These are phyloP conservation scores for Hypotaenidia okinawae DNA, from an alignment of 2,797 vertebrate genomes.

Conservation along the genomic window DNA sequence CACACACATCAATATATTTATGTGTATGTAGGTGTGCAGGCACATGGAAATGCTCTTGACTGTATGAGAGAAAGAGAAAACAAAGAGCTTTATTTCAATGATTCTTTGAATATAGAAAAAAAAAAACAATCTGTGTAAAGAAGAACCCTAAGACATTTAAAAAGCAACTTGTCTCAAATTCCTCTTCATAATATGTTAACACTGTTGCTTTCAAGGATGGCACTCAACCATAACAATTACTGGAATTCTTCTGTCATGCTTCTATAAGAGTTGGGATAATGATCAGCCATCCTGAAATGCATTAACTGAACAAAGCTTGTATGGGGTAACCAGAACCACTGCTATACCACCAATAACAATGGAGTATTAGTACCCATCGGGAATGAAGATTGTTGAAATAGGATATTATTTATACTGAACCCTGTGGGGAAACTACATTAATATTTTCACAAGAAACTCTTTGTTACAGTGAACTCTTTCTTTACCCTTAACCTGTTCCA, in stretches of 20 bases:
- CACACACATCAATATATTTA: too few species aligned
- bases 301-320: not conserved
- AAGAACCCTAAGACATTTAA: not conserved
- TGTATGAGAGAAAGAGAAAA: not conserved
- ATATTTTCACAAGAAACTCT: not conserved
- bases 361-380: not conserved
- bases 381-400: not conserved
- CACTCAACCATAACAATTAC: not conserved
- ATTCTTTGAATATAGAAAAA: not conserved
- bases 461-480: not conserved
- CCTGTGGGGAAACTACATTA: not conserved
- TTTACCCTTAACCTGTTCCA: not conserved
- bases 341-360: not conserved
- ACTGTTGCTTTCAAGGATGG: not conserved
- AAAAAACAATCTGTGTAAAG: not conserved
- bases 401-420: not conserved
- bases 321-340: not conserved
- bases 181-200: not conserved
- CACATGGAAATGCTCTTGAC: not conserved
- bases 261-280: not conserved
- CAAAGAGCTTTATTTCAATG: not conserved
- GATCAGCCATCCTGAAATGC: not conserved
- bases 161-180: not conserved
- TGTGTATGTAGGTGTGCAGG: not conserved
- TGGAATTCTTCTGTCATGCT: not conserved